Evolutionary conservation across 1,140 invertebrate genomes (phyloP).

Genomic region (Lasioglossum baleicum): DNA sequence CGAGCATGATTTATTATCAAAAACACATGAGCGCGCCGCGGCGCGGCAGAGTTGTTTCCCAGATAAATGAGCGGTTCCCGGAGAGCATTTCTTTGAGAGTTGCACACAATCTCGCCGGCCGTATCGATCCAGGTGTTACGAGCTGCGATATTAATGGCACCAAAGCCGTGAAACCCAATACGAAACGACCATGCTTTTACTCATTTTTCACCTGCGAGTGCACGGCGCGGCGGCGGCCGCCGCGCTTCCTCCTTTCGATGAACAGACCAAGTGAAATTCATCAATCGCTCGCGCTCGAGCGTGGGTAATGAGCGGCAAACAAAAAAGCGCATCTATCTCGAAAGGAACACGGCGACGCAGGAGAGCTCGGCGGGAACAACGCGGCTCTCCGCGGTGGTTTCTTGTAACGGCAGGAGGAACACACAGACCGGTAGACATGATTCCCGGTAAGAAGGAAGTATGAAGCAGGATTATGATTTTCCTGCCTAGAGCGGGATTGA

Average conservation of each 20-base stretch:
- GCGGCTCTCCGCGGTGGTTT: too few species aligned
- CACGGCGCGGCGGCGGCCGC: too few species aligned
- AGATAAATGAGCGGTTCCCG: not conserved
- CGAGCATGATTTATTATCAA: not conserved
- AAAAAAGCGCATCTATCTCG: too few species aligned
- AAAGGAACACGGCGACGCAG: too few species aligned
- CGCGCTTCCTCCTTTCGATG: constrained; percentile 22
- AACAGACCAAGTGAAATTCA: constrained; percentile 17
- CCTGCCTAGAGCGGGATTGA: constrained; percentile 27
- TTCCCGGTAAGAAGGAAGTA: constrained; percentile 23
- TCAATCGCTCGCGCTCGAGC: constrained; percentile 2
- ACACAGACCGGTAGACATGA: not conserved
- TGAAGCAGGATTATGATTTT: constrained; percentile 31
- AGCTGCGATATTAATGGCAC: not conserved
- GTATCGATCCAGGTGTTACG: not conserved
- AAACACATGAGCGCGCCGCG: not conserved
- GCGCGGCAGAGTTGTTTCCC: not conserved
- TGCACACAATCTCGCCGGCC: not conserved
- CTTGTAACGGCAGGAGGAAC: not conserved
- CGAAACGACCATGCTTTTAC: constrained; percentile 11
- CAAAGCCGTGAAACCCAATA: constrained; percentile 4
- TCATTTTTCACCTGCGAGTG: constrained; percentile 13
- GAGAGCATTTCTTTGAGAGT: not conserved
- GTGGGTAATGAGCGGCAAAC: not conserved
- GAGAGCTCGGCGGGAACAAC: too few species aligned